phyloP scores from a whole-genome alignment of 2,113 vertebrate genomes.

The Rhea americana region DNA sequence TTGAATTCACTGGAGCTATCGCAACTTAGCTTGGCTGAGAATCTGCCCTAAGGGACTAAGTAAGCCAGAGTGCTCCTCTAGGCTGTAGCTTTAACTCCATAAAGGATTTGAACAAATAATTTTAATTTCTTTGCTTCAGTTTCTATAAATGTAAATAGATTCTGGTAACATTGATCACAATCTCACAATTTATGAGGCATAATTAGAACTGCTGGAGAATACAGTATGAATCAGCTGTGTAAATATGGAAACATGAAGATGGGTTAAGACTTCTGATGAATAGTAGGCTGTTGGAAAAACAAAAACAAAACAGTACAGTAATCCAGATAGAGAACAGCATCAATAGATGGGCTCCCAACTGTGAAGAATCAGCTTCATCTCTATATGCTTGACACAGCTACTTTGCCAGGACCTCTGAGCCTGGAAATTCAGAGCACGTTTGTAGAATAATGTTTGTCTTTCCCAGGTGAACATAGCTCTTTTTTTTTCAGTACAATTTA shows the following conservation, averaged over 20 bases:
- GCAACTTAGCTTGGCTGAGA: neutral
- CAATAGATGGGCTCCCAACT: neutral
- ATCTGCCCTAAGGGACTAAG: neutral
- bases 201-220: neutral
- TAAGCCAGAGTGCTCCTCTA: neutral
- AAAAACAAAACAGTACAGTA: neutral
- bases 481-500: neutral
- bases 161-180: neutral
- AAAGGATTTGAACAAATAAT: neutral
- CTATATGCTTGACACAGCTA: neutral
- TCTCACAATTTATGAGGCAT: neutral
- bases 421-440: neutral
- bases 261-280: neutral
- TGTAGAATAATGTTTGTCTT: neutral
- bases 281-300: neutral
- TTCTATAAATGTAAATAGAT: neutral
- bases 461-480: neutral
- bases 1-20: neutral
- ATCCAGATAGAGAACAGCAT: neutral
- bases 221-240: neutral
- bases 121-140: neutral
- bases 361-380: neutral
- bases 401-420: neutral
- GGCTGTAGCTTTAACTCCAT: neutral
- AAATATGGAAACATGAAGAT: neutral